These are phyloP conservation scores for Stichopus chloronotus DNA, from an alignment of 35 echinoderm and acorn worm genomes.

Conservation along the genomic window DNA sequence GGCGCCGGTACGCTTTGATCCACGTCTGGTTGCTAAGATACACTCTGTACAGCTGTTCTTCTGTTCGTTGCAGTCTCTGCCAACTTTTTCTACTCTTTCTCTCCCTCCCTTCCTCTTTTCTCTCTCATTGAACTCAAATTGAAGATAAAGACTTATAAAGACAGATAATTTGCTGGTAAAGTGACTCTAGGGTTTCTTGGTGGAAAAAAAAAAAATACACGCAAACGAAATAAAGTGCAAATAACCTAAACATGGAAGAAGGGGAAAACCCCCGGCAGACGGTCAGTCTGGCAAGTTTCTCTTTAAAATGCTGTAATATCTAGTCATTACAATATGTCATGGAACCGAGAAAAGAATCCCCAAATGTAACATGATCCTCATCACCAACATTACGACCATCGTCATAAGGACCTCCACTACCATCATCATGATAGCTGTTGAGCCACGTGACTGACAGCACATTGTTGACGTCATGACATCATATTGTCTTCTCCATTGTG, in stretches of 20 bases:
- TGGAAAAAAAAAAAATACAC: neutral
- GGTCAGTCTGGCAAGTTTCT: too few species aligned
- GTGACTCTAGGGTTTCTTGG: neutral
- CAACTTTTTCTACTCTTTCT: neutral
- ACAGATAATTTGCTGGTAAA: neutral
- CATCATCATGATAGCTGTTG: too few species aligned
- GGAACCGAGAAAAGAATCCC: too few species aligned
- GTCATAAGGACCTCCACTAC: too few species aligned
- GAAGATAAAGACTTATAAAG: neutral
- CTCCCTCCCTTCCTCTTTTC: neutral
- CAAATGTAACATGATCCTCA: too few species aligned
- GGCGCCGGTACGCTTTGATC: conserved; percentile 21
- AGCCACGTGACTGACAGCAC: too few species aligned
- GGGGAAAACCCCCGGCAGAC: too few species aligned
- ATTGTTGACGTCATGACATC: too few species aligned
- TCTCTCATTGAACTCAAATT: neutral
- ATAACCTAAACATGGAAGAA: neutral
- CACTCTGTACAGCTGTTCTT: neutral
- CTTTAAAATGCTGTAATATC: too few species aligned
- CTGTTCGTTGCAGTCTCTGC: neutral
- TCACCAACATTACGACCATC: too few species aligned
- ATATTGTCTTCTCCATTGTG: too few species aligned
- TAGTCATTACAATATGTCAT: too few species aligned
- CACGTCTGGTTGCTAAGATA: conserved; percentile 18
- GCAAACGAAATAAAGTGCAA: neutral